A percentile compares a stretch with the other conserved stretches of the same genome.
phyloP scores from a whole-genome alignment of 2,113 vertebrate species.

The Odocoileus hemionus region DNA sequence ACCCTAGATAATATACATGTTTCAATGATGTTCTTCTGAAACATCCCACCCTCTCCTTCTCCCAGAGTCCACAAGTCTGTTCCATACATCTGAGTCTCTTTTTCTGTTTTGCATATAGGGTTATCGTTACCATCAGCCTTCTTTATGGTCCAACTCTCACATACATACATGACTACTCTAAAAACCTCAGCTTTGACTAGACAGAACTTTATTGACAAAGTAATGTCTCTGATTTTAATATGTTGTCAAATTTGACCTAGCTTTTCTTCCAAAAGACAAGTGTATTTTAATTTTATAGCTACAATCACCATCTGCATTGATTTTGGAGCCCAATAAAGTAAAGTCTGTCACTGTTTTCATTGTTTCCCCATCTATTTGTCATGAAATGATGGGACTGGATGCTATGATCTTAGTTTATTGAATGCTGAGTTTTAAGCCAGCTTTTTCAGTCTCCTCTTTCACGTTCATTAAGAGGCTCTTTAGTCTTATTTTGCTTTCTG shows the following conservation, averaged over 20 bases:
- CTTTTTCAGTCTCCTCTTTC: not conserved
- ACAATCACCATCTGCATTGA: not conserved
- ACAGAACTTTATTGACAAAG: not conserved
- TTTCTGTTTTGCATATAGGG: no score
- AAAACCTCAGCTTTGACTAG: not conserved
- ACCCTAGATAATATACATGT: no score
- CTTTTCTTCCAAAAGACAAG: not conserved
- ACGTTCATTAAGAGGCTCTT: not conserved
- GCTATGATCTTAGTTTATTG: not conserved
- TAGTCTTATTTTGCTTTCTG: not conserved
- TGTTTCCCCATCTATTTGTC: not conserved
- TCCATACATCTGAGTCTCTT: no score
- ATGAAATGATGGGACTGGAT: not conserved
- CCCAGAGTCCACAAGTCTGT: no score
- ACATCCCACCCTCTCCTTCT: no score
- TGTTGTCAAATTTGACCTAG: not conserved
- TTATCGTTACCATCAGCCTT: no score
- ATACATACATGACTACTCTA: not conserved
- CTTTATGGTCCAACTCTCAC: not conserved
- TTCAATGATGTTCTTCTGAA: no score
- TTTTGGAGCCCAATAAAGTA: not conserved
- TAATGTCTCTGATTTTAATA: not conserved
- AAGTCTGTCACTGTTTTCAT: not conserved
- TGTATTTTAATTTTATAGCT: not conserved
- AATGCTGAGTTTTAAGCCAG: not conserved